Evolutionary conservation across 1,140 invertebrate genomes (phyloP).

Genomic region (Brachionus rotundiformis): DNA sequence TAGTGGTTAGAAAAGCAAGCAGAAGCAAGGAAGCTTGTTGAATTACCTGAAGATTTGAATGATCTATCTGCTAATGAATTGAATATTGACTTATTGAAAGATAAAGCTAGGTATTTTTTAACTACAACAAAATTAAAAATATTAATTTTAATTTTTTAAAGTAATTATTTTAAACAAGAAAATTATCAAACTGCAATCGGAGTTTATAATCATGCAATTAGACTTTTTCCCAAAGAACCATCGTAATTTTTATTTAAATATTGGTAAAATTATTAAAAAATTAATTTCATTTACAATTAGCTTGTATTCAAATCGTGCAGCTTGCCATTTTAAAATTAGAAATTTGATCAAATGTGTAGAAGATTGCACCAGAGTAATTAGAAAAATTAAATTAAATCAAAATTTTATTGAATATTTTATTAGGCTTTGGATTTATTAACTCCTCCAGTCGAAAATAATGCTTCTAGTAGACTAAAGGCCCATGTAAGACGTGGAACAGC

Average conservation of each 20-base stretch:
- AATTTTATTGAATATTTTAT: conserved; percentile 55
- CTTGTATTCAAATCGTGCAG: conserved; percentile 75
- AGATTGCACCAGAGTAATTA: conserved; percentile 68
- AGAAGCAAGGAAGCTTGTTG: conserved; percentile 4
- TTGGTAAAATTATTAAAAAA: not conserved
- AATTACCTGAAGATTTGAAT: conserved; percentile 23
- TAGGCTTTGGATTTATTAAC: conserved; percentile 73
- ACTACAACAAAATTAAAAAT: not conserved
- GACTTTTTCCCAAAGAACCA: conserved; percentile 73
- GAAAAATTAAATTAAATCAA: conserved; percentile 31
- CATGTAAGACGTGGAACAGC: conserved; percentile 73
- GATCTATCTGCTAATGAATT: conserved; percentile 75
- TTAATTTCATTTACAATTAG: conserved; percentile 62
- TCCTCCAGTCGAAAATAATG: conserved; percentile 73
- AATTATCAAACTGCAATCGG: conserved; percentile 79
- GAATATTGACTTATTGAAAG: conserved; percentile 77
- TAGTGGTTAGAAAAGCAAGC: conserved; percentile 45
- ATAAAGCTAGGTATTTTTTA: conserved; percentile 70
- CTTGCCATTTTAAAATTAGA: conserved; percentile 73
- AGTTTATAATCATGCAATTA: conserved; percentile 77
- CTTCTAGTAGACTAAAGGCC: conserved; percentile 71
- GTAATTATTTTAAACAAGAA: conserved; percentile 72
- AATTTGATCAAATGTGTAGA: conserved; percentile 74
- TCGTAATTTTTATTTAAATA: conserved; percentile 55
- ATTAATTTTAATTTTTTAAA: conserved; percentile 57